Base-by-base conservation (phyloP, 1,140 invertebrate genomes). In the Zaprionus ornatus region DNA sequence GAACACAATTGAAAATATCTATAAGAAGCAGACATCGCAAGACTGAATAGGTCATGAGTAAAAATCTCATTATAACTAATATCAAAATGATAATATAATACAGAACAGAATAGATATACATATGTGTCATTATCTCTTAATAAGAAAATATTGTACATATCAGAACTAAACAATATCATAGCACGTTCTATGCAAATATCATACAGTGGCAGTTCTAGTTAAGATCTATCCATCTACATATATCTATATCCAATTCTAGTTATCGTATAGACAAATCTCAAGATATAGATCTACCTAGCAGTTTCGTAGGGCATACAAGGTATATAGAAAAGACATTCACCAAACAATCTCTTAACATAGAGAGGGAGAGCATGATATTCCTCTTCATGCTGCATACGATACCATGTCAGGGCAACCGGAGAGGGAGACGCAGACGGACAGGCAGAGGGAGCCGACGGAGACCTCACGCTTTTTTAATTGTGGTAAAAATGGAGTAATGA, bases 401-500 rank as follows among this genome's bases (percentile, higher is more conserved):
- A 48, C 27, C 17, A 50, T 42, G 52, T 40, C 19, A 19, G 23
- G 10, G n/a, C 42, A 40, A n/a, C 13, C 15, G 4, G 4, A 6
- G 15, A 3, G 3, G 29, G 0, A 40, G 37, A 13, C 4, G 37
- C 4, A 13, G 9, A 32, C 2, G 9, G 9, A 32, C 1, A 29
- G 29, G 29, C 9, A 32, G 29, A 32, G 29, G 12, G 19, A 2
- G 45, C 21, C 45, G 40, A 48, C 57, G 19, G 9, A 42, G 50
- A 45, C 37, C 40, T 52, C 5, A 52, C 17, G n/a, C 15, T 42
- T 40, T 78, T 85, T 85, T 77, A 85, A 85, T 85, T 85, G 82
- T 81, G 62, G 62, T 64, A 77, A 70, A 84, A 84, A 80, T 84
- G 77, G 68, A 80, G 77, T 83, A 73, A 84, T 83, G 80, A 83